Percentiles rank a stretch among this genome's conserved stretches.
These are phyloP conservation scores for Oscheius sp. DNA, from an alignment of 1,140 invertebrate genomes.

Conservation along the genomic window DNA sequence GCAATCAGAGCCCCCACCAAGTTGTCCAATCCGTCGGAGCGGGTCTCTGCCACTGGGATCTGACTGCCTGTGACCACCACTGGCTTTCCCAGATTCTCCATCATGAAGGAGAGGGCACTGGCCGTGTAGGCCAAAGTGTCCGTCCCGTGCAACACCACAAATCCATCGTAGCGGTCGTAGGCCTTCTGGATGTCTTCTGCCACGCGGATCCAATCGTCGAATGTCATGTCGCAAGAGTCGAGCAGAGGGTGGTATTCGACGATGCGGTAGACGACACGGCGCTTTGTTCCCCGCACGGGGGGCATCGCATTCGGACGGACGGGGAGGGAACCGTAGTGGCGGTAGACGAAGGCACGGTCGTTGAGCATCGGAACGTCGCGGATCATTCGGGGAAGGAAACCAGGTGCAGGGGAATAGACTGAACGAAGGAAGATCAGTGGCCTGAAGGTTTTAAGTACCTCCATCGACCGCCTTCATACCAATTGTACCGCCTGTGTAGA, in stretches of 20 bases:
- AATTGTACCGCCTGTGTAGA: constrained; percentile 58
- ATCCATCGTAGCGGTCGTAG: constrained; percentile 83
- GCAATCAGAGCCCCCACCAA: constrained; percentile 83
- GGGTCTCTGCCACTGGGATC: constrained; percentile 83
- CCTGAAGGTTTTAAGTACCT: not conserved
- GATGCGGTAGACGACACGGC: constrained; percentile 64
- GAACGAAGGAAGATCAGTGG: constrained; percentile 21
- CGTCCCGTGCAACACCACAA: constrained; percentile 91
- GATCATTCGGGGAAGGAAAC: constrained; percentile 54
- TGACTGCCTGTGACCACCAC: constrained; percentile 90
- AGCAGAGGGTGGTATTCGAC: constrained; percentile 81
- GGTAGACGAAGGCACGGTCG: constrained; percentile 54
- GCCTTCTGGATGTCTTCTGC: constrained; percentile 79
- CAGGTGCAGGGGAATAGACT: constrained; percentile 54
- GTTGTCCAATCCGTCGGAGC: constrained; percentile 84
- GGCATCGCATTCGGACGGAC: constrained; percentile 41
- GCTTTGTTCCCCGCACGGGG: constrained; percentile 50
- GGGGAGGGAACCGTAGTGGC: constrained; percentile 13
- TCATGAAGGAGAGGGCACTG: constrained; percentile 89
- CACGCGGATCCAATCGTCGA: constrained; percentile 82
- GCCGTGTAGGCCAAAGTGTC: constrained; percentile 94
- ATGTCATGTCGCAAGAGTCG: constrained; percentile 89
- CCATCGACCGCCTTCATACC: constrained; percentile 50
- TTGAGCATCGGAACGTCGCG: constrained; percentile 54
- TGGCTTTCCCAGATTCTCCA: constrained; percentile 88